Percentiles rank a stretch among this genome's conserved stretches.
Conservation (phyloP, 2,113 vertebrate genomes). For the Mormyrus lacerda region DNA sequence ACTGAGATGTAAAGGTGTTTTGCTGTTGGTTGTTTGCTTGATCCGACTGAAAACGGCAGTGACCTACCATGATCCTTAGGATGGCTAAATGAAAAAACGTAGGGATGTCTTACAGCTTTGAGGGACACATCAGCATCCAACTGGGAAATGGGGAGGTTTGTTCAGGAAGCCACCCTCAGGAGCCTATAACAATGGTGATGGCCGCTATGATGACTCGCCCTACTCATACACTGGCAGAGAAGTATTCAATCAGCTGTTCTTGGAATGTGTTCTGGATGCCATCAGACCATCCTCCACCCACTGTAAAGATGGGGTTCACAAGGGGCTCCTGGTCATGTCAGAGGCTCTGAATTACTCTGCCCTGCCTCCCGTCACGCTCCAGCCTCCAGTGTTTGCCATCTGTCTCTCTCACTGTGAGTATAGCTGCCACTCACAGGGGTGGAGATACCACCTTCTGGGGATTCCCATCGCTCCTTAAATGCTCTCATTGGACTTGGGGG, state of each 20-base stretch:
- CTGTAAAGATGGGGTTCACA: not conserved
- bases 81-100: not conserved
- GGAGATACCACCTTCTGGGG: not conserved
- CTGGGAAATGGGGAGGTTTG: not conserved
- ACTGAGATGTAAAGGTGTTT: not conserved
- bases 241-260: not conserved
- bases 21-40: not conserved
- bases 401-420: not conserved
- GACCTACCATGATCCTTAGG: not conserved
- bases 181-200: not conserved
- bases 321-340: not conserved
- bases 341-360: not conserved
- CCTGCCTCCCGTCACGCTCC: not conserved
- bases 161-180: not conserved
- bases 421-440: not conserved
- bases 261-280: not conserved
- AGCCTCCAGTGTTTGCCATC: not conserved
- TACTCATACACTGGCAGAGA: too few species aligned
- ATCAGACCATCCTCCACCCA: not conserved
- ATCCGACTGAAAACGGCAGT: not conserved
- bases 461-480: constrained; percentile 9
- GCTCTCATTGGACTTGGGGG: not conserved
- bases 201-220: not conserved
- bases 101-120: not conserved
- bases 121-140: not conserved